Evolutionary conservation across 2,888 invertebrate species (phyloP), one percentile per base, ranked within the genome.

Genomic region (Aromia moschata): DNA sequence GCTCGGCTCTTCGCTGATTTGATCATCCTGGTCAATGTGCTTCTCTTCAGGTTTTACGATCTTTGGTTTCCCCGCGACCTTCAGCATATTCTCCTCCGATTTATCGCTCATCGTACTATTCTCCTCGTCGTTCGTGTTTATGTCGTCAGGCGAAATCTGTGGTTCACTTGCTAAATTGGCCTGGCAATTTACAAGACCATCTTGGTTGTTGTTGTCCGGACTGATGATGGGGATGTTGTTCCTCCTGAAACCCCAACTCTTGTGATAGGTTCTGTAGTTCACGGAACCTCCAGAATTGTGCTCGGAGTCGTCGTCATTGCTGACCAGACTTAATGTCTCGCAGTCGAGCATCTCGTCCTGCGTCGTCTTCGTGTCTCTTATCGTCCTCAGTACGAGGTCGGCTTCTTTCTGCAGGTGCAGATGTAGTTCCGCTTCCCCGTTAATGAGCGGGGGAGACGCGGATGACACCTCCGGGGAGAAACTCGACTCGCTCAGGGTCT

Each of bases 291-390:
- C 82, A 52, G 86, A 83, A 74, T 84, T 85, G 15, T 84, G 82
- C 74, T 90, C 89, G 15, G 88, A 87, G 68, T 89, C 89, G 53
- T 89, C 89, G 59, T 90, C 90, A 70, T 89, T 89, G 51, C 90
- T 89, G 1, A 90, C 89, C 37, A 88, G 76, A 73, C 90, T 91
- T 63, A 91, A 73, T 0, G 87, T 87, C 74, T 88, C 87, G 67
- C 85, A 84, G 64, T 87, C 87, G 16, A 85, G 67, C 46, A 79
- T 60, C 18, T 79, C 74, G 56, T 83, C 83, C 31, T 81, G 79
- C n/a, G 79, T 77, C 1, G 81, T 81, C 67, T 82, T 79, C 1
- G 82, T 82, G 62, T 83, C 84, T 58, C 81, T 81, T 31, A 87
- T 74, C 20, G 83, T 84, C 56, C 83, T 83, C 40, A 87, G 73